These are phyloP conservation scores for Drosophila dives DNA, from an alignment of 2,888 invertebrate genomes.

Conservation along the genomic window DNA sequence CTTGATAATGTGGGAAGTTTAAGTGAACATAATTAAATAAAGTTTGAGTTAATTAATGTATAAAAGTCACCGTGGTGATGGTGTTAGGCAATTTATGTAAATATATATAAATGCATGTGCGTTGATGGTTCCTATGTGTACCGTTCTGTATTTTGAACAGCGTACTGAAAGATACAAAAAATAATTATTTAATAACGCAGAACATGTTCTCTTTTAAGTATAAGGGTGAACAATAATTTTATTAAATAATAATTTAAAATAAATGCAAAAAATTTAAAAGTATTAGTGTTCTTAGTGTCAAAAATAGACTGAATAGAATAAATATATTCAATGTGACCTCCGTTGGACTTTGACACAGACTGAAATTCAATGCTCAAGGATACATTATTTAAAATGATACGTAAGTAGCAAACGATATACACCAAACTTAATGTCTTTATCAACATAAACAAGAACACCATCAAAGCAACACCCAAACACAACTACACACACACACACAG, in stretches of 20 bases:
- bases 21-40: neutral
- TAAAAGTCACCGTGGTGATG: neutral
- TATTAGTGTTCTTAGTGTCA: neutral
- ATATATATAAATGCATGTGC: neutral
- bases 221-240: neutral
- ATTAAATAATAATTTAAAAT: neutral
- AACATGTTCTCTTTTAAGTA: neutral
- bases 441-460: conserved; percentile 26
- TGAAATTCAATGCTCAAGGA: neutral
- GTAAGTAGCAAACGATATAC: conserved; percentile 31
- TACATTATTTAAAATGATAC: conserved; percentile 23
- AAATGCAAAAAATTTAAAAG: neutral
- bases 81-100: neutral
- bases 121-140: neutral
- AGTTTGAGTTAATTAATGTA: neutral
- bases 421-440: conserved; percentile 59
- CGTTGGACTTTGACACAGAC: conserved; percentile 10
- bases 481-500: conserved; percentile 1
- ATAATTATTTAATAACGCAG: neutral
- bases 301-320: neutral
- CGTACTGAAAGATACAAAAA: neutral
- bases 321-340: conserved; percentile 15
- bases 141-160: neutral
- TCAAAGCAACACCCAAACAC: neutral
- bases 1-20: conserved; percentile 3